phyloP scores from a whole-genome alignment of 2,888 invertebrate genomes.

The Agonum fuliginosum region DNA sequence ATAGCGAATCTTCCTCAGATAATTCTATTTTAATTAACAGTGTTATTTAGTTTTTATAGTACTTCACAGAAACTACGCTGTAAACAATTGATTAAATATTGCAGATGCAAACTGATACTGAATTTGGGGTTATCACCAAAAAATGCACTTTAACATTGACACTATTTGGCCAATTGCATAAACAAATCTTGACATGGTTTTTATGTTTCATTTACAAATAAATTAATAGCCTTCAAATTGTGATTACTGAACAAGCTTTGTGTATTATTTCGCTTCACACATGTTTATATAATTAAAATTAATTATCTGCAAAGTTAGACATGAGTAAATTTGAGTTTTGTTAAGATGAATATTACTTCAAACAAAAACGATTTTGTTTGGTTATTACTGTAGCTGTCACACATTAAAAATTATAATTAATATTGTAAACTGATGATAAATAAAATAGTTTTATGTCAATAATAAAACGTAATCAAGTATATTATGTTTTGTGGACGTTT shows the following conservation, averaged over 20 bases:
- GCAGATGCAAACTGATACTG: conserved; percentile 39
- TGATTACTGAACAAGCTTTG: not conserved
- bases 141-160: conserved; percentile 59
- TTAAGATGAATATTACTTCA: too few species aligned
- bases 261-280: not conserved
- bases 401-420: too few species aligned
- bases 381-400: too few species aligned
- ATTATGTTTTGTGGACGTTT: too few species aligned
- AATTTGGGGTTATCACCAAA: conserved; percentile 42
- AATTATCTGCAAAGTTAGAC: not conserved
- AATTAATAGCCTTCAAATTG: conserved; percentile 28
- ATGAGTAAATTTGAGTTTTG: not conserved
- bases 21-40: conserved; percentile 12
- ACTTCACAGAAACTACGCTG: not conserved
- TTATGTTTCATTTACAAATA: not conserved
- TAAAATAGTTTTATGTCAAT: too few species aligned
- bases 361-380: too few species aligned
- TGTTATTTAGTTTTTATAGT: not conserved
- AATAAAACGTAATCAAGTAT: too few species aligned
- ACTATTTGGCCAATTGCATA: conserved; percentile 39
- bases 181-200: conserved; percentile 36
- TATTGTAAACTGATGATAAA: too few species aligned
- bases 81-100: conserved; percentile 10
- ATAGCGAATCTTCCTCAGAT: conserved; percentile 11
- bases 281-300: conserved; percentile 12